Evolutionary conservation across 1,140 invertebrate species (phyloP).

Genomic region (Adoxophyes honmai): DNA sequence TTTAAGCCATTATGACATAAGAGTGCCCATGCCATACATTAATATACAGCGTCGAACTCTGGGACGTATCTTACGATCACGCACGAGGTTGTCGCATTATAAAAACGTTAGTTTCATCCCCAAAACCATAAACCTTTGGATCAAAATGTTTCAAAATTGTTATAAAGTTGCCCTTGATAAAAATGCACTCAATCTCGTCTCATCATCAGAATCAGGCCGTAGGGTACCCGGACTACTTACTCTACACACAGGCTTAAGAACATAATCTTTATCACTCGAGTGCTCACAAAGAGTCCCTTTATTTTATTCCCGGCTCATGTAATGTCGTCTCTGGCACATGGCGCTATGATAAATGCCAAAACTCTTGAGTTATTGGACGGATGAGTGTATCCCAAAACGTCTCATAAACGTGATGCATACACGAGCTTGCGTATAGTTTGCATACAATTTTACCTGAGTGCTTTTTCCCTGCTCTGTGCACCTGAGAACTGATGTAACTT

Average conservation of each 20-base stretch:
- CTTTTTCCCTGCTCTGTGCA: background rate
- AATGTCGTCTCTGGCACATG: background rate
- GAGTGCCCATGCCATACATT: too few relatives aligned
- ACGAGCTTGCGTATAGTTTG: background rate
- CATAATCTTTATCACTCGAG: slow-evolving; percentile 9
- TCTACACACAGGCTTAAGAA: slow-evolving; percentile 4
- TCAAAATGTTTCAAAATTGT: too few relatives aligned
- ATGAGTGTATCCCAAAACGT: background rate
- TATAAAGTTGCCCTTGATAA: too few relatives aligned
- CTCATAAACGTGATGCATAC: slow-evolving; percentile 9
- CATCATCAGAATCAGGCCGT: background rate
- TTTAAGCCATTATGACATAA: too few relatives aligned
- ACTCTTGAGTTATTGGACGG: slow-evolving; percentile 3
- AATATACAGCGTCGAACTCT: too few relatives aligned
- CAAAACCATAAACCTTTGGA: too few relatives aligned
- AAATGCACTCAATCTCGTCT: background rate
- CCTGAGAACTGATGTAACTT: slow-evolving; percentile 5
- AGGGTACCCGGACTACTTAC: background rate
- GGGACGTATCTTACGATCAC: too few relatives aligned
- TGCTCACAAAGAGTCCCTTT: background rate
- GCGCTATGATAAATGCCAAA: slow-evolving; percentile 1
- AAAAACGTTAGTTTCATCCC: too few relatives aligned
- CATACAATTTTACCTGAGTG: slow-evolving; percentile 2
- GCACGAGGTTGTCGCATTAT: too few relatives aligned
- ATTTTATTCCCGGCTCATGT: slow-evolving; percentile 4